Evolutionary conservation across 2,797 vertebrate species (phyloP).

Genomic region (Chaenodraco wilsoni): DNA sequence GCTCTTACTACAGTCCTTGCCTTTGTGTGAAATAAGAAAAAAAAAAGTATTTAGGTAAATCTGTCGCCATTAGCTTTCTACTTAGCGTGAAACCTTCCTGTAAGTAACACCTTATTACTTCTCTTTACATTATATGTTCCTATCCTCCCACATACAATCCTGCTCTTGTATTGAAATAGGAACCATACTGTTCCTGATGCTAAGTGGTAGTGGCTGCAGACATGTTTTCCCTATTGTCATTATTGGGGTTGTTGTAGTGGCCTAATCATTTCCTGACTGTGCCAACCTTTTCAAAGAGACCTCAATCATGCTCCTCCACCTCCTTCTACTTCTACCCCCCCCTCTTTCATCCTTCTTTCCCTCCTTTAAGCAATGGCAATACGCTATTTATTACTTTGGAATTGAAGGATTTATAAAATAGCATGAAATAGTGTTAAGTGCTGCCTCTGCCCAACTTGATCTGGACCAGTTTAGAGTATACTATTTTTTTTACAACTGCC

Average conservation of each 20-base stretch:
- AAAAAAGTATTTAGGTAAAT: not conserved
- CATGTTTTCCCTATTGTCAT: slow-evolving; percentile 76
- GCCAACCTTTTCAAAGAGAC: slow-evolving; percentile 61
- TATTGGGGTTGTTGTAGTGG: slow-evolving; percentile 76
- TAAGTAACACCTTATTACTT: slow-evolving; percentile 37
- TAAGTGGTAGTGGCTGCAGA: slow-evolving; percentile 75
- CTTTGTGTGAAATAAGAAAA: slow-evolving; percentile 1
- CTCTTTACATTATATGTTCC: slow-evolving; percentile 24
- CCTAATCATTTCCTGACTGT: slow-evolving; percentile 79
- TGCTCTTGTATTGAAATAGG: slow-evolving; percentile 54
- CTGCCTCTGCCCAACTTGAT: not conserved
- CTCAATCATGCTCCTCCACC: slow-evolving; percentile 43
- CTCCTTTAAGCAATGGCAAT: slow-evolving; percentile 25
- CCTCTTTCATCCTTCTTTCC: slow-evolving; percentile 49
- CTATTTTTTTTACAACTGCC: not conserved
- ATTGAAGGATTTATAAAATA: slow-evolving; percentile 27
- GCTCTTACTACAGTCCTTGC: not conserved
- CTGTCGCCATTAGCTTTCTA: not conserved
- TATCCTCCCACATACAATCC: slow-evolving; percentile 29
- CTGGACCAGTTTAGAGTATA: not conserved
- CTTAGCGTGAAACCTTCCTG: slow-evolving; percentile 20
- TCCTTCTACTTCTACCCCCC: slow-evolving; percentile 46
- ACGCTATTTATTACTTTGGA: slow-evolving; percentile 37
- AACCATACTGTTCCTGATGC: slow-evolving; percentile 66
- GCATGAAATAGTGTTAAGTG: slow-evolving; percentile 26